Evolutionary conservation across 2,888 invertebrate species (phyloP), one percentile per base, ranked within the genome.

Genomic region (Drosophila testacea): DNA sequence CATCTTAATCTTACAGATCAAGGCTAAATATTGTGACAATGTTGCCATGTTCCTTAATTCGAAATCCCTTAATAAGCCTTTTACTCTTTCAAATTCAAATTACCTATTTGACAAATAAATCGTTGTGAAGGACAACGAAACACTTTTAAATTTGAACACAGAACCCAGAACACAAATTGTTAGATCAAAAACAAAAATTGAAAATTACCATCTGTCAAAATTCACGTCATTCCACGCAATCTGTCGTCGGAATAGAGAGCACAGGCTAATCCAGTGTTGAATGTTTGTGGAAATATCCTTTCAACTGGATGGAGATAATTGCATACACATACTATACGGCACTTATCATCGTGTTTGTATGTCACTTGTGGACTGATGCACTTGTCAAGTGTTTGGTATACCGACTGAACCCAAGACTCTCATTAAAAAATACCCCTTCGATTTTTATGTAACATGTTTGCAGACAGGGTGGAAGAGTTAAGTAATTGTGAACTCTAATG

Each of bases 201-300:
- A 82, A 90, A 85, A 81, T 81, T 81, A 90, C 91, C 91, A 91
- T 91, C 91, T 91, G 91, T 91, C 91, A 91, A 91, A 90, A 90
- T 91, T 92, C 91, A 86, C 88, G 79, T 79, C 70, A 69, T 73
- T 69, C 73, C 68, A 74, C 60, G 55, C 77, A 83, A 80, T 83
- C 78, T 72, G 78, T 76, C 73, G 42, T 22, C 54, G 10, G 10
- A 48, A 16, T 44, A 38, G 22, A 10, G 10, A 42, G 41, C 59
- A 65, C 59, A 65, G 81, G 78, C 68, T 81, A 79, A 81, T 81
- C 69, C 68, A 76, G 69, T 74, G 60, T 79, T 61, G 69, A 66
- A 69, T 64, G 71, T 70, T 62, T 61, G 59, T 64, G 63, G 46
- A 73, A 60, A 56, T 63, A 67, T 71, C 48, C 64, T 27, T 65